Evolutionary conservation across 2,888 invertebrate species (phyloP).

Genomic region (Microplitis manilae): DNA sequence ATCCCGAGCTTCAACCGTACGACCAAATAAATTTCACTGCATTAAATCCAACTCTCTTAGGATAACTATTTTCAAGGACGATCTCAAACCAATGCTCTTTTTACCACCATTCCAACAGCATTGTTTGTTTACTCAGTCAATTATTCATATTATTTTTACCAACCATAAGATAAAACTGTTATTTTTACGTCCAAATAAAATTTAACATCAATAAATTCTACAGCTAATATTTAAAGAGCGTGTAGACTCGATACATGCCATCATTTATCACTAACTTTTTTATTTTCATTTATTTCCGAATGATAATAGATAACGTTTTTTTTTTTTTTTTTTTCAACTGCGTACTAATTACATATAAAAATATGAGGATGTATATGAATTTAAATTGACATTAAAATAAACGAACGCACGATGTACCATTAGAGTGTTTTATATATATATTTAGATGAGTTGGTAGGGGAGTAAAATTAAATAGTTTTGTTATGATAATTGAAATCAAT

Average conservation of each 20-base stretch:
- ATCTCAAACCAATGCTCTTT: conserved; percentile 18
- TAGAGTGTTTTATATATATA: not conserved
- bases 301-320: no score
- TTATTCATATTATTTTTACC: no score
- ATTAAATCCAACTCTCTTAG: conserved; percentile 42
- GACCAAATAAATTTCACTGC: conserved; percentile 47
- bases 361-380: not conserved
- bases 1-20: conserved; percentile 36
- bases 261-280: no score
- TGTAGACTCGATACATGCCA: no score
- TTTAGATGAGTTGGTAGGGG: conserved; percentile 14
- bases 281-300: no score
- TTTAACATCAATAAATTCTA: no score
- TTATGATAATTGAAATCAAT: conserved; percentile 35
- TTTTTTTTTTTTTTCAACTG: not conserved
- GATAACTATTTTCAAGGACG: conserved; percentile 45
- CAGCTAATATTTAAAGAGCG: no score
- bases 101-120: not conserved
- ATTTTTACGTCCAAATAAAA: no score
- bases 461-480: conserved; percentile 24
- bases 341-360: not conserved
- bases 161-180: no score
- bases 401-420: not conserved
- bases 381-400: not conserved
- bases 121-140: not conserved